Evolutionary conservation across 1,140 invertebrate genomes (phyloP).

Genomic region (Drosophila kohkoa): DNA sequence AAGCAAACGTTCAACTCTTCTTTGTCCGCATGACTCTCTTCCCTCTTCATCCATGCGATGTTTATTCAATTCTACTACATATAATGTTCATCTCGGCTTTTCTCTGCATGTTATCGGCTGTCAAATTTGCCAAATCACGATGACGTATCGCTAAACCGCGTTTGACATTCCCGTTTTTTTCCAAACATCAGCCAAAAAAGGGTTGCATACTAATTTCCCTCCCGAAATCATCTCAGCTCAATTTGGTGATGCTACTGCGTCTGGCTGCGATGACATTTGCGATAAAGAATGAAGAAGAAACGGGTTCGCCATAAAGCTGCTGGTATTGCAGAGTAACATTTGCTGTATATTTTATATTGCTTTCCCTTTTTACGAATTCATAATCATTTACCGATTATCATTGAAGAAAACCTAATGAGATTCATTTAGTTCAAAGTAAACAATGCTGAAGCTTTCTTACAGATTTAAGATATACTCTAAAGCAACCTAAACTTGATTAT

Average conservation of each 20-base stretch:
- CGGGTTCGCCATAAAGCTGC: background rate
- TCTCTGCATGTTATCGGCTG: constrained; percentile 58
- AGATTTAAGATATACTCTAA: no score
- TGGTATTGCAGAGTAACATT: background rate
- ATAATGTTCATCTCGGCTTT: background rate
- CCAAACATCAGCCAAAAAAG: constrained; percentile 19
- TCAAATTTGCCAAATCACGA: constrained; percentile 81
- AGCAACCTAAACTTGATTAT: no score
- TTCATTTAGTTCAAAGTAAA: background rate
- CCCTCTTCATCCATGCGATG: background rate
- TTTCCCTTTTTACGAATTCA: background rate
- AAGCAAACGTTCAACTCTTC: constrained; percentile 16
- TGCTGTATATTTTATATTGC: background rate
- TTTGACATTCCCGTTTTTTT: constrained; percentile 66
- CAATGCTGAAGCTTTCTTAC: background rate
- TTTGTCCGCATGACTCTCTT: background rate
- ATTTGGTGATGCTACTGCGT: background rate
- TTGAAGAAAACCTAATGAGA: background rate
- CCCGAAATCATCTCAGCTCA: background rate
- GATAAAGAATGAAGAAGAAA: background rate
- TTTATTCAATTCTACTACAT: constrained; percentile 21
- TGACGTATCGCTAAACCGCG: constrained; percentile 77
- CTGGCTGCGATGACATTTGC: constrained; percentile 4
- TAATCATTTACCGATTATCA: background rate
- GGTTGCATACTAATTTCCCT: constrained; percentile 30